Evolutionary conservation across 2,113 vertebrate species (phyloP).

Genomic region (Rhizomys pruinosus): DNA sequence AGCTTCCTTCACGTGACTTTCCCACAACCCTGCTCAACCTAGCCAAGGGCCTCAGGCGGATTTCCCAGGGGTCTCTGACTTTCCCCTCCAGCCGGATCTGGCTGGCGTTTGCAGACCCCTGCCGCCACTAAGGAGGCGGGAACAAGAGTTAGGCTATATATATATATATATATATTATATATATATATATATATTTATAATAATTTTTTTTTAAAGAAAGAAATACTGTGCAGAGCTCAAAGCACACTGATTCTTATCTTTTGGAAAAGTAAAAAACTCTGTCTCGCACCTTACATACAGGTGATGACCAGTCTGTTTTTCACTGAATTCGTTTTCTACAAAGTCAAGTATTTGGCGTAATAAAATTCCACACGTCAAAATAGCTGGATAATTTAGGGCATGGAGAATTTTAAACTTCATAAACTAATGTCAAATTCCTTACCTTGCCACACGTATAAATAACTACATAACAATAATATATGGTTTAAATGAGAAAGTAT

Average conservation of each 20-base stretch:
- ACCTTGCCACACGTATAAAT: not conserved
- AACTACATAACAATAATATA: not conserved
- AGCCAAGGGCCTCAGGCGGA: no score
- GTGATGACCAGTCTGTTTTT: not conserved
- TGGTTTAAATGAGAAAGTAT: not conserved
- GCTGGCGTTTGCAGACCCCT: no score
- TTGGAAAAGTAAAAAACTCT: not conserved
- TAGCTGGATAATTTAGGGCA: not conserved
- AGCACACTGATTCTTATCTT: no score
- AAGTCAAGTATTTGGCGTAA: not conserved
- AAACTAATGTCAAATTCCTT: not conserved
- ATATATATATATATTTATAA: no score
- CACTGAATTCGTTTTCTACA: not conserved
- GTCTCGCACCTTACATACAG: not conserved
- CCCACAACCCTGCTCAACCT: not conserved
- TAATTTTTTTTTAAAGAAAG: no score
- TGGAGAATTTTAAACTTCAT: not conserved
- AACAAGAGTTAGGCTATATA: not conserved
- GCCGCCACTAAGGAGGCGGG: not conserved
- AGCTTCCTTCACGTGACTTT: not conserved
- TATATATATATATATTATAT: no score
- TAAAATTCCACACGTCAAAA: not conserved
- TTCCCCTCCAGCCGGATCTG: no score
- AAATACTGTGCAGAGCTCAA: no score
- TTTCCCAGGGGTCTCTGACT: no score